phyloP scores from a whole-genome alignment of 2,888 invertebrate species.

The Petrolisthes manimaculis region DNA sequence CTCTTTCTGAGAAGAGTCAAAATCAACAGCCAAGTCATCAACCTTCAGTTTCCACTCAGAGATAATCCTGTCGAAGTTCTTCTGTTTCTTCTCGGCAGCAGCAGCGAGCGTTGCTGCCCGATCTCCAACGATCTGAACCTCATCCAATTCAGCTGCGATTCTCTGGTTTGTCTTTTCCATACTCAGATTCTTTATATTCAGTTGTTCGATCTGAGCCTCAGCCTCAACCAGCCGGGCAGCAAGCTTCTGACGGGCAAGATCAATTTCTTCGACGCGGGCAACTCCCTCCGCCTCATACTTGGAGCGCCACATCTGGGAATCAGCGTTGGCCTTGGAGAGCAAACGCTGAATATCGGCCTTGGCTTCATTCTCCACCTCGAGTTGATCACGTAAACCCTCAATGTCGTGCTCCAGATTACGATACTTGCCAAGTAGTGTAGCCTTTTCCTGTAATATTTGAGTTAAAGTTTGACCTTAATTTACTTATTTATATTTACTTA shows the following conservation, averaged over 20 bases:
- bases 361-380: slow-evolving; percentile 99
- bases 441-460: slow-evolving; percentile 68
- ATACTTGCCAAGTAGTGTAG: slow-evolving; percentile 70
- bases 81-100: slow-evolving; percentile 99
- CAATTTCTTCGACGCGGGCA: slow-evolving; percentile 73
- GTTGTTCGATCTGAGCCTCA: slow-evolving; percentile 96
- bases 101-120: slow-evolving; percentile 93
- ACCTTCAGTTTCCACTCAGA: slow-evolving; percentile 99
- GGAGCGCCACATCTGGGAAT: slow-evolving; percentile 96
- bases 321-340: slow-evolving; percentile 98
- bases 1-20: slow-evolving; percentile 99
- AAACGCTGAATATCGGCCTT: slow-evolving; percentile 99
- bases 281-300: slow-evolving; percentile 99
- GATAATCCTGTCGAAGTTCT: slow-evolving; percentile 99
- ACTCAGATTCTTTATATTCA: slow-evolving; percentile 96
- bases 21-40: slow-evolving; percentile 95
- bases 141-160: slow-evolving; percentile 96
- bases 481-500: too few species aligned
- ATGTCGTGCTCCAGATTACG: slow-evolving; percentile 74
- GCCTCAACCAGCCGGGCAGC: slow-evolving; percentile 97
- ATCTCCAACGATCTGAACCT: slow-evolving; percentile 97
- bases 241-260: slow-evolving; percentile 76
- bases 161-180: slow-evolving; percentile 99
- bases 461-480: too few species aligned
- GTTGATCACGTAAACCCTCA: slow-evolving; percentile 91